Evolutionary conservation across 2,888 invertebrate genomes (phyloP).

Genomic region (Eilema depressum): DNA sequence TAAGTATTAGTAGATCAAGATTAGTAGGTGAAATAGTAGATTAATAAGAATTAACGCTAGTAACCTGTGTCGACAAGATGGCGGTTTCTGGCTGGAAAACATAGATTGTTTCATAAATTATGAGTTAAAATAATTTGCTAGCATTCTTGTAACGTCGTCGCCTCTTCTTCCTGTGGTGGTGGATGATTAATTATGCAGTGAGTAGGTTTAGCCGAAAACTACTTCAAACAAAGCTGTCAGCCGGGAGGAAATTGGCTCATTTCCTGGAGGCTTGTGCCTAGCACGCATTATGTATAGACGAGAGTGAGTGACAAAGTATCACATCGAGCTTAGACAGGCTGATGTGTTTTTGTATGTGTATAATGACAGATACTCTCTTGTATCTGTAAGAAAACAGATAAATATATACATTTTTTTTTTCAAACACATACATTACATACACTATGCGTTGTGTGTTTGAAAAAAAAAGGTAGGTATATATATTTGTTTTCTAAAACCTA

Average conservation of each 20-base stretch:
- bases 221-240: constrained; percentile 4
- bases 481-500: no score
- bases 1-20: no score
- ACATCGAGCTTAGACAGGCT: neutral
- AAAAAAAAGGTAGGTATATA: no score
- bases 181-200: constrained; percentile 4
- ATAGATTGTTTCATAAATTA: neutral
- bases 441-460: no score
- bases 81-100: neutral
- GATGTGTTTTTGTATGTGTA: neutral
- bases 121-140: neutral
- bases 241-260: neutral
- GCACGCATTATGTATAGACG: neutral
- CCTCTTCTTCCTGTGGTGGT: neutral
- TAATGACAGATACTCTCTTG: no score
- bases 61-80: no score
- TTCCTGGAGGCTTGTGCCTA: neutral
- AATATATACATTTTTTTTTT: no score
- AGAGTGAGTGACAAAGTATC: neutral
- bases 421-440: no score
- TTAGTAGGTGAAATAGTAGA: no score
- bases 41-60: no score
- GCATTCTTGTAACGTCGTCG: neutral
- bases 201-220: neutral
- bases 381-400: no score